Conservation (phyloP, 2,888 invertebrate genomes). For the Drosophila cognata region DNA sequence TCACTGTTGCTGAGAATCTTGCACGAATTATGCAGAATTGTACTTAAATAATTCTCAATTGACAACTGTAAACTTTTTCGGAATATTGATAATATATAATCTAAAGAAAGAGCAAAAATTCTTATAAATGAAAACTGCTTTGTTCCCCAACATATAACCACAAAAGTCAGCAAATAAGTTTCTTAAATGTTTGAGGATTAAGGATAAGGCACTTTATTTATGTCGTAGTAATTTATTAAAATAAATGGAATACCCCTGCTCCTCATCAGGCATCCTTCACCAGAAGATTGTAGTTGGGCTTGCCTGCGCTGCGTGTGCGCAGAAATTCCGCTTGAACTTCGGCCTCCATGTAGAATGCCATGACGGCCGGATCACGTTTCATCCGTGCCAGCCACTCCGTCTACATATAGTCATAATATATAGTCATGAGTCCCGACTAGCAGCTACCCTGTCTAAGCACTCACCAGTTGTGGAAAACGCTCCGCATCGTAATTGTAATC, state of each 20-base stretch:
- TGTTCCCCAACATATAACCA: not conserved
- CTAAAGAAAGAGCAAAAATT: not conserved
- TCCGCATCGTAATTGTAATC: conserved; percentile 84
- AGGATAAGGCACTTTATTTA: conserved; percentile 53
- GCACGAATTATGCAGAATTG: conserved; percentile 3
- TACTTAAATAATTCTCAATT: conserved; percentile 17
- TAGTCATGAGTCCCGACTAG: not conserved
- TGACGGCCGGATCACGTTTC: conserved; percentile 90
- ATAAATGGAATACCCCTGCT: not conserved
- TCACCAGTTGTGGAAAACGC: conserved; percentile 69
- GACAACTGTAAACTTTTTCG: conserved; percentile 39
- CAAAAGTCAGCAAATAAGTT: not conserved
- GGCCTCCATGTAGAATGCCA: conserved; percentile 88
- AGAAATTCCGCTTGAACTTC: conserved; percentile 91
- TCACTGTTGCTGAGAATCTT: not conserved
- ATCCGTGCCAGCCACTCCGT: conserved; percentile 89
- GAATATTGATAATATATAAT: not conserved
- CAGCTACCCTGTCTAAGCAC: not conserved
- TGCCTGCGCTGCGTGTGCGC: conserved; percentile 88
- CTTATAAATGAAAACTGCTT: not conserved
- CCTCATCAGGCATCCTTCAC: conserved; percentile 62
- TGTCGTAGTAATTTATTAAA: conserved; percentile 10
- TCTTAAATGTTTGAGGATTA: not conserved
- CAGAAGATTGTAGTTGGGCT: conserved; percentile 86
- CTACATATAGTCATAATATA: conserved; percentile 83